Percentiles rank a stretch among this genome's conserved stretches.
These are phyloP conservation scores for Morus bassanus DNA, from an alignment of 2,797 vertebrate genomes.

Conservation along the genomic window DNA sequence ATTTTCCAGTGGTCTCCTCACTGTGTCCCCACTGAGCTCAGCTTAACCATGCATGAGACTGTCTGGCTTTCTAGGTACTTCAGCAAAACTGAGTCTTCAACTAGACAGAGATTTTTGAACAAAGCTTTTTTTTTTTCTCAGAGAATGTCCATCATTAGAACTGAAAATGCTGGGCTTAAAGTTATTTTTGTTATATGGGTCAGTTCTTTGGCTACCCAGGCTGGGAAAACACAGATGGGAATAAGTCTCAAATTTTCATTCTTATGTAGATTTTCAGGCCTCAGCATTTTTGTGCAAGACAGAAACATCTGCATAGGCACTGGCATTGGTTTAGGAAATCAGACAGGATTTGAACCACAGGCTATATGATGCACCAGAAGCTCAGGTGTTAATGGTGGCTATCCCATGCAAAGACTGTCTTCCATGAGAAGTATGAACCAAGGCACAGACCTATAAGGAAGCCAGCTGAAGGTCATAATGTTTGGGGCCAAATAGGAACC, in stretches of 20 bases:
- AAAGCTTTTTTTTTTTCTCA: neutral
- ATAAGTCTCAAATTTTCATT: neutral
- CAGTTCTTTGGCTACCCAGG: neutral
- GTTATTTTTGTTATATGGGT: neutral
- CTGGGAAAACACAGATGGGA: neutral
- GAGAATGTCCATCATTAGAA: neutral
- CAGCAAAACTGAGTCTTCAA: neutral
- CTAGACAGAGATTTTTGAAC: neutral
- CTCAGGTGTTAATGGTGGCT: neutral
- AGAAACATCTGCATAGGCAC: neutral
- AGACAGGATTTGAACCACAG: neutral
- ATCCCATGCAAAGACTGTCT: neutral
- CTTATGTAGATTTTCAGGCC: neutral
- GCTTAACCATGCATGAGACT: neutral
- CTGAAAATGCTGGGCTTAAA: neutral
- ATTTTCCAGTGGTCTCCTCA: neutral
- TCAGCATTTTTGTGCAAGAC: neutral
- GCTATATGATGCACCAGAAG: neutral
- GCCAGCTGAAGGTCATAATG: accelerated
- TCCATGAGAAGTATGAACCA: neutral
- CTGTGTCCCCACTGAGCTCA: neutral
- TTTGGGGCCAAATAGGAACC: neutral
- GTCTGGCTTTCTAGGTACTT: neutral
- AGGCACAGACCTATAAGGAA: neutral
- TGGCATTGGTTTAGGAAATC: neutral